Percentiles rank a stretch among this genome's conserved stretches.
phyloP scores from a whole-genome alignment of 2,888 invertebrate genomes.

The Cyclophora albipunctata region DNA sequence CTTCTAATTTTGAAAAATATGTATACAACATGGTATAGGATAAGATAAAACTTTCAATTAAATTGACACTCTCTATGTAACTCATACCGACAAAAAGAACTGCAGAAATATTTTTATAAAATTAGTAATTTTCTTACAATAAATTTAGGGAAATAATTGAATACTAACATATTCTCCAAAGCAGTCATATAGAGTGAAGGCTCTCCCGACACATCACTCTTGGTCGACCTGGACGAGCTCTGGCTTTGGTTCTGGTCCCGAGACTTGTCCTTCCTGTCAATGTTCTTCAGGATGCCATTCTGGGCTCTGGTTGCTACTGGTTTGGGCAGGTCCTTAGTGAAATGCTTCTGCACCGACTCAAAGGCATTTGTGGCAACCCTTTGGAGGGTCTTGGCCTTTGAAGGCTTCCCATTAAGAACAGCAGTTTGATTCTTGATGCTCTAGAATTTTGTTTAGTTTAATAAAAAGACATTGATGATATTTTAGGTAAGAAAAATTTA shows the following conservation, averaged over 20 bases:
- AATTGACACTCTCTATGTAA: no score
- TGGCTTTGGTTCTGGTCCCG: slow-evolving; percentile 55
- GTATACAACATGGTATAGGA: no score
- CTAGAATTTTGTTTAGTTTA: slow-evolving; percentile 33
- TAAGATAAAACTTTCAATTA: no score
- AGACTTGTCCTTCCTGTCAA: slow-evolving; percentile 44
- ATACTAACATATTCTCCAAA: slow-evolving; percentile 81
- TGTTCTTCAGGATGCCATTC: slow-evolving; percentile 65
- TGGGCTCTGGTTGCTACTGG: slow-evolving; percentile 46
- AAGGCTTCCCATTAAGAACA: slow-evolving; percentile 41
- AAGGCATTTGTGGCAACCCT: slow-evolving; percentile 55
- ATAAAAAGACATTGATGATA: background rate
- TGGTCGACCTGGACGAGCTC: slow-evolving; percentile 56
- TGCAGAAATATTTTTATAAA: no score
- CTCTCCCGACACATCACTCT: slow-evolving; percentile 82
- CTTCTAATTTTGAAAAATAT: no score
- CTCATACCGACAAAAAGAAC: no score
- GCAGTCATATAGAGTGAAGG: slow-evolving; percentile 87
- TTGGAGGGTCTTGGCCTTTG: slow-evolving; percentile 64
- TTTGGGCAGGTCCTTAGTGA: slow-evolving; percentile 54
- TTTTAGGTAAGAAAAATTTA: background rate
- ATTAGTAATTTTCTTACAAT: no score
- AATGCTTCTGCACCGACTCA: slow-evolving; percentile 59
- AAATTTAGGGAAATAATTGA: background rate
- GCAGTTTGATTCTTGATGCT: slow-evolving; percentile 35